phyloP scores from a whole-genome alignment of 2,797 vertebrate genomes.

The Sparidentex hasta region DNA sequence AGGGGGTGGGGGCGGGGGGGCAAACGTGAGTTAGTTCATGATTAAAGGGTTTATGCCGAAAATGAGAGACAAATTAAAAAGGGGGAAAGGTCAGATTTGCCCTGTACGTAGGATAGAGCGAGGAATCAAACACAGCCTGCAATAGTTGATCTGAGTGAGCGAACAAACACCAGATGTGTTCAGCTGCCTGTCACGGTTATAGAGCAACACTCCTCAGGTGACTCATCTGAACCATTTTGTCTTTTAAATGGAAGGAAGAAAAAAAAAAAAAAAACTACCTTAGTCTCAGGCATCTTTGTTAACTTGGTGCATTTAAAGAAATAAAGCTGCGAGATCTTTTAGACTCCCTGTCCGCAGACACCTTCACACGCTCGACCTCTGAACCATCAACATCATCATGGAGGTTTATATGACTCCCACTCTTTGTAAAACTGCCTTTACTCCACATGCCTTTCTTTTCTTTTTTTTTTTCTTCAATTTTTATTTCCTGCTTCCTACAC shows the following conservation, averaged over 20 bases:
- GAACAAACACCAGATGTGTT: slow-evolving; percentile 50
- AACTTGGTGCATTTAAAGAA: slow-evolving; percentile 47
- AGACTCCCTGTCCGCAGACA: slow-evolving; percentile 32
- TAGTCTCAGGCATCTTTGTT: slow-evolving; percentile 68
- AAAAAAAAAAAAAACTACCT: slow-evolving; percentile 31
- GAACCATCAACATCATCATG: slow-evolving; percentile 29
- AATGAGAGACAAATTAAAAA: slow-evolving; percentile 30
- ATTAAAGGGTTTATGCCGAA: slow-evolving; percentile 42
- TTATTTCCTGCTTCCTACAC: slow-evolving; percentile 55
- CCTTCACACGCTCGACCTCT: slow-evolving; percentile 41
- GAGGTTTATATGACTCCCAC: slow-evolving; percentile 40
- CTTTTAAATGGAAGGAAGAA: slow-evolving; percentile 41
- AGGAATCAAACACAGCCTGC: slow-evolving; percentile 41
- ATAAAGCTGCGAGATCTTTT: slow-evolving; percentile 31
- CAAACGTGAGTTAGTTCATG: slow-evolving; percentile 54
- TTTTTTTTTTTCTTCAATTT: too few species aligned
- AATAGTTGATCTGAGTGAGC: slow-evolving; percentile 37
- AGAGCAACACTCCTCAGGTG: slow-evolving; percentile 76
- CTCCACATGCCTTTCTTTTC: slow-evolving; percentile 64
- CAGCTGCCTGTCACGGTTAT: slow-evolving; percentile 53
- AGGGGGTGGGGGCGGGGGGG: too few species aligned
- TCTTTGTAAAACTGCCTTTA: slow-evolving; percentile 67
- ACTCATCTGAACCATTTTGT: slow-evolving; percentile 71
- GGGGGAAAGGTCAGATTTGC: slow-evolving; percentile 57
- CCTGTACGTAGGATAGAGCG: slow-evolving; percentile 58